Evolutionary conservation across 2,797 vertebrate species (phyloP).

Genomic region (Mergus octosetaceus): DNA sequence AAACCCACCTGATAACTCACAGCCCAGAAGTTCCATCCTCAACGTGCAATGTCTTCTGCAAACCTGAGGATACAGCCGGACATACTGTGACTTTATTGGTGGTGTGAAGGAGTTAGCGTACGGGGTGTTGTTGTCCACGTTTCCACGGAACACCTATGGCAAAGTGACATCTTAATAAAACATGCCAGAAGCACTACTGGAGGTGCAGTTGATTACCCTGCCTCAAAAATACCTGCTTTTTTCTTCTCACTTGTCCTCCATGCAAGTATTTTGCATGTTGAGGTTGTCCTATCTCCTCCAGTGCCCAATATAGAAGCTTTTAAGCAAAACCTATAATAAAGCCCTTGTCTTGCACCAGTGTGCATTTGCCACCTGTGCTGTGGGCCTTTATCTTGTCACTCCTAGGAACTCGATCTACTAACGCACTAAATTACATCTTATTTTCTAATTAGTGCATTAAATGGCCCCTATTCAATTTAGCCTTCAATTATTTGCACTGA

Average conservation of each 20-base stretch:
- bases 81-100: constrained; percentile 93
- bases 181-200: not conserved
- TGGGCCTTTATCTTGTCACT: not conserved
- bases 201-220: fast-evolving
- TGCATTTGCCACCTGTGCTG: fast-evolving
- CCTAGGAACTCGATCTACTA: not conserved
- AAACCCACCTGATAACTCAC: constrained; percentile 91
- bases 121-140: constrained; percentile 95
- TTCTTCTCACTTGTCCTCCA: not conserved
- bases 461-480: not conserved
- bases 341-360: fast-evolving
- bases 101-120: constrained; percentile 98
- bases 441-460: not conserved
- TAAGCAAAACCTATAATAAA: too few relatives aligned
- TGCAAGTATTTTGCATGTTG: fast-evolving
- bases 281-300: not conserved
- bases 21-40: constrained; percentile 97
- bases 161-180: not conserved
- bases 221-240: fast-evolving
- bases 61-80: constrained; percentile 96
- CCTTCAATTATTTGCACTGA: not conserved
- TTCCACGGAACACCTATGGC: constrained; percentile 91
- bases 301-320: fast-evolving
- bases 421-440: not conserved
- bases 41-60: constrained; percentile 97